Base-by-base conservation (phyloP, 2,113 vertebrate genomes). In the Isichthys henryi region DNA sequence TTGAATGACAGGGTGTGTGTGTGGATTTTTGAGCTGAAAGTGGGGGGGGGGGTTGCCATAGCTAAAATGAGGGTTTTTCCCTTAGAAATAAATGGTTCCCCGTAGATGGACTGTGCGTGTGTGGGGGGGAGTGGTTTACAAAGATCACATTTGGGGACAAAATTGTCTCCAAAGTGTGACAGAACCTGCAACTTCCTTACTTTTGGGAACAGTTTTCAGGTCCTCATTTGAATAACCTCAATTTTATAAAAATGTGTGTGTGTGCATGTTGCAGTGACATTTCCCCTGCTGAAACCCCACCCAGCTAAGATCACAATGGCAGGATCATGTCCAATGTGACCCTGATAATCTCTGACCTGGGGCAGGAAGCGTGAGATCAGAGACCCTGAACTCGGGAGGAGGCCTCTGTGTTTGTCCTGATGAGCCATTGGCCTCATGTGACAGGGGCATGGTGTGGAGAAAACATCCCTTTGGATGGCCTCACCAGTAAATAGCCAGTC, bases 261-360 rank as follows among this genome's bases (percentile, higher is more conserved):
- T 45, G 5, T 7, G 45, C 86, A 15, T 39, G 85, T 80, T 86
- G 89, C 88, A 21, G 1, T 88, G 91, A 90, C 92, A 90, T 86
- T 89, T 84, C 52, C 10, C 62, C 66, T 5, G 50, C 87, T 56
- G 31, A 58, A 50, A 49, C 87, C 88, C 91, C 89, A 89, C 87
- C 35, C 50, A 49, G 74, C 70, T 52, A 52, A 39, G 90, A 92
- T 91, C 92, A 94, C 94, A 95, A 92, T 93, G 87, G 88, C 23
- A 88, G 91, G 92, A 93, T 95, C 93, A 93, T 90, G 86, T 92
- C 91, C 92, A 92, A 88, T 91, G 92, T 93, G 93, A 94, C 90
- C 56, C 48, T 91, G 91, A 94, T 94, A 94, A 94, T 94, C 93
- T 94, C 88, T 74, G 50, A 88, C 53, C 49, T 90, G 92, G 27